Evolutionary conservation across 1,140 invertebrate genomes (phyloP).

Genomic region (Belonocnema kinseyi): DNA sequence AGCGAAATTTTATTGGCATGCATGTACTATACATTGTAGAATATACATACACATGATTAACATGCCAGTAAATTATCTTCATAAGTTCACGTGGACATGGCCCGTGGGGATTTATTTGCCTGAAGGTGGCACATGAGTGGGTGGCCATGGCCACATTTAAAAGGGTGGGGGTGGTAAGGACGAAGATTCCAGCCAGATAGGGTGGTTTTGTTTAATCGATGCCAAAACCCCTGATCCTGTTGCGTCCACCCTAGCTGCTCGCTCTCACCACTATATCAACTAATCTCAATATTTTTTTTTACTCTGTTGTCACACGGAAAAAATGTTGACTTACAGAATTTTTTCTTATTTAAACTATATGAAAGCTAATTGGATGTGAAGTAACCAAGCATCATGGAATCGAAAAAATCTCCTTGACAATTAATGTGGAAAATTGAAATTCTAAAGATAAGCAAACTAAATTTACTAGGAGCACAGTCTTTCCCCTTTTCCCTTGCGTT

Average conservation of each 20-base stretch:
- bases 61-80: slow-evolving; percentile 26
- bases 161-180: background rate
- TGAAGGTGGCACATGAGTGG: background rate
- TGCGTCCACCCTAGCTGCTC: slow-evolving; percentile 44
- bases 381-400: too few species aligned
- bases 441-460: too few species aligned
- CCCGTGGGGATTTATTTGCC: slow-evolving; percentile 26
- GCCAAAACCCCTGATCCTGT: slow-evolving; percentile 55
- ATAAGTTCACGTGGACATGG: slow-evolving; percentile 15
- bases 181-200: slow-evolving; percentile 32
- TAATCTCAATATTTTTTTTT: slow-evolving; percentile 17
- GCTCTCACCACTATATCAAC: slow-evolving; percentile 35
- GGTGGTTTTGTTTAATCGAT: slow-evolving; percentile 65
- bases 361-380: too few species aligned
- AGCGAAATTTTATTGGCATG: background rate
- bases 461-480: too few species aligned
- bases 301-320: background rate
- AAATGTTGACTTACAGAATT: too few species aligned
- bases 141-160: background rate
- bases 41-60: background rate
- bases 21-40: slow-evolving; percentile 3
- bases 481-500: too few species aligned
- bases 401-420: too few species aligned
- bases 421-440: too few species aligned
- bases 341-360: too few species aligned